A percentile compares a stretch with the other conserved stretches of the same genome.
Evolutionary conservation across 2,113 vertebrate genomes (phyloP).

Genomic region (Stictonetta naevosa): DNA sequence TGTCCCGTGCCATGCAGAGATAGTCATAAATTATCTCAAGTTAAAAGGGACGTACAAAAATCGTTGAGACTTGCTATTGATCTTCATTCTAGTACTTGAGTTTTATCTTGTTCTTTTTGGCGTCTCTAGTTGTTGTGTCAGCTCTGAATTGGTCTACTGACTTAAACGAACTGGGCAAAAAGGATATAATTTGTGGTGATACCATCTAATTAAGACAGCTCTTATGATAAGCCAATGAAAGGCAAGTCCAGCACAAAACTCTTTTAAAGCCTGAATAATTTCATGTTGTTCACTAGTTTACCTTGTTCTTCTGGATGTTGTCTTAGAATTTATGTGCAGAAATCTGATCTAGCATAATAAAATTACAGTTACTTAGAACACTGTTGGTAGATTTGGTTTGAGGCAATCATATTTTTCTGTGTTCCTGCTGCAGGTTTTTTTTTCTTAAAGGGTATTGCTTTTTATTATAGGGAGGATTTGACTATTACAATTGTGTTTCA

Average conservation of each 20-base stretch:
- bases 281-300: not conserved
- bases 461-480: not conserved
- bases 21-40: not conserved
- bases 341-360: not conserved
- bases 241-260: not conserved
- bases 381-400: not conserved
- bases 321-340: not conserved
- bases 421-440: not conserved
- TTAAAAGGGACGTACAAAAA: not conserved
- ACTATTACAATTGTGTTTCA: not conserved
- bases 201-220: not conserved
- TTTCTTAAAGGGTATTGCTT: not conserved
- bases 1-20: not conserved
- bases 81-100: not conserved
- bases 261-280: not conserved
- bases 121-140: not conserved
- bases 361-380: not conserved
- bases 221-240: not conserved
- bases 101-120: not conserved
- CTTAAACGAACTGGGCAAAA: not conserved
- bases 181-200: not conserved
- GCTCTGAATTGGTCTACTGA: not conserved
- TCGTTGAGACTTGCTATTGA: not conserved
- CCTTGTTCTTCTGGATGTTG: not conserved
- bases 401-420: not conserved